Percentiles rank a stretch among this genome's conserved stretches.
phyloP scores from a whole-genome alignment of 2,888 invertebrate species.

The Acronicta psi region DNA sequence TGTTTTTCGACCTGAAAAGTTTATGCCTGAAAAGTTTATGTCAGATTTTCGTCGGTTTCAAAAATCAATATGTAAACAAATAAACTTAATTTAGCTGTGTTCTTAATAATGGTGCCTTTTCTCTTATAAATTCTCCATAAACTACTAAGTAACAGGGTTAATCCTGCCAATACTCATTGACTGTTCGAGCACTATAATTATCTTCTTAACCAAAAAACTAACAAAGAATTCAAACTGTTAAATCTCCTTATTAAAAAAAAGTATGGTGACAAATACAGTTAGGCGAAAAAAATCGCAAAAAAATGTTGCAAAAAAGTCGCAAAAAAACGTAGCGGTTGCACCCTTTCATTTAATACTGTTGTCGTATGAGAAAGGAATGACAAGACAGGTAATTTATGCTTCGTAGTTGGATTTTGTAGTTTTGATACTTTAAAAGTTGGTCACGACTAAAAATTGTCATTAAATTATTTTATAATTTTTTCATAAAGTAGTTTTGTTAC shows the following conservation, averaged over 20 bases:
- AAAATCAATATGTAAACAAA: too few relatives aligned
- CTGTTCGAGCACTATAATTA: conserved; percentile 70
- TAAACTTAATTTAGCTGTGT: too few relatives aligned
- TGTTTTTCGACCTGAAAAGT: too few relatives aligned
- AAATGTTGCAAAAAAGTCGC: conserved; percentile 43
- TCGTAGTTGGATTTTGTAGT: conserved; percentile 12
- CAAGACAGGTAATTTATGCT: conserved; percentile 59
- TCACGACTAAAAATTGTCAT: too few relatives aligned
- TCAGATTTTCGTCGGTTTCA: too few relatives aligned
- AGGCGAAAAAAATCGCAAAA: conserved; percentile 36
- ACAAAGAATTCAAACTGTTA: conserved; percentile 58
- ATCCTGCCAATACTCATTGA: conserved; percentile 63
- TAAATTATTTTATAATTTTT: too few relatives aligned
- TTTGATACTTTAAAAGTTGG: conserved; percentile 16
- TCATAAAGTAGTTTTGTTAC: too few relatives aligned
- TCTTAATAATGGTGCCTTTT: too few relatives aligned
- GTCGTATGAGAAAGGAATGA: conserved; percentile 76
- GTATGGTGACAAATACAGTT: conserved; percentile 59
- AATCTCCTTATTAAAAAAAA: conserved; percentile 69
- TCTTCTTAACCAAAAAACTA: conserved; percentile 58
- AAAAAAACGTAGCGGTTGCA: conserved; percentile 76
- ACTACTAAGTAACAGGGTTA: conserved; percentile 33
- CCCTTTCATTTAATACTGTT: conserved; percentile 71
- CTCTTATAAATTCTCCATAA: not conserved
- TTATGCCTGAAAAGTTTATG: too few relatives aligned